These are phyloP conservation scores for Eupeodes luniger DNA, from an alignment of 2,888 invertebrate genomes.

Conservation along the genomic window DNA sequence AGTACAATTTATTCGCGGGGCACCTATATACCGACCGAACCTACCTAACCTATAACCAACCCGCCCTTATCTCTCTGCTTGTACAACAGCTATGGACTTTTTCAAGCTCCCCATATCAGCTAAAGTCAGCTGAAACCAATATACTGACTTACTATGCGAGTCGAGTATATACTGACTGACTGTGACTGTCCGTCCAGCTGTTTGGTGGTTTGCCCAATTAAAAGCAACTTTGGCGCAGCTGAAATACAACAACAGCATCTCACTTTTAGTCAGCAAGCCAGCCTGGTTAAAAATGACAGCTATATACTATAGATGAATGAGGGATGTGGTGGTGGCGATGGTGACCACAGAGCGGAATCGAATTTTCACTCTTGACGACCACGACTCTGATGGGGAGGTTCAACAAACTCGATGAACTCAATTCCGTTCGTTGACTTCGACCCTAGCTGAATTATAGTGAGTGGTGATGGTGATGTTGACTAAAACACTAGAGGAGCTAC, in stretches of 20 bases:
- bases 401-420: slow-evolving; percentile 74
- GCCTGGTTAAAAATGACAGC: slow-evolving; percentile 4
- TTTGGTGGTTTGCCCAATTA: slow-evolving; percentile 63
- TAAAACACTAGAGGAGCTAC: slow-evolving; percentile 47
- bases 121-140: not conserved
- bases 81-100: not conserved
- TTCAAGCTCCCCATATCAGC: slow-evolving; percentile 19
- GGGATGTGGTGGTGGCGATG: slow-evolving; percentile 4
- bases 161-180: not conserved
- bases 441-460: slow-evolving; percentile 50
- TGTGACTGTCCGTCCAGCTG: slow-evolving; percentile 52
- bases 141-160: not conserved
- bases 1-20: slow-evolving; percentile 4
- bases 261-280: not conserved
- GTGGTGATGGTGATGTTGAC: slow-evolving; percentile 30
- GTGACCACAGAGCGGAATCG: slow-evolving; percentile 47
- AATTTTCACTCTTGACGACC: slow-evolving; percentile 73
- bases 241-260: slow-evolving; percentile 64
- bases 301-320: not conserved
- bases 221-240: slow-evolving; percentile 58
- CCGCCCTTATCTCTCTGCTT: slow-evolving; percentile 43
- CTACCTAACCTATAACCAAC: not conserved
- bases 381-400: slow-evolving; percentile 62
- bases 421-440: slow-evolving; percentile 74
- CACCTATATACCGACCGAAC: slow-evolving; percentile 11